Evolutionary conservation across 2,113 vertebrate genomes (phyloP).

Genomic region (Agapornis roseicollis): DNA sequence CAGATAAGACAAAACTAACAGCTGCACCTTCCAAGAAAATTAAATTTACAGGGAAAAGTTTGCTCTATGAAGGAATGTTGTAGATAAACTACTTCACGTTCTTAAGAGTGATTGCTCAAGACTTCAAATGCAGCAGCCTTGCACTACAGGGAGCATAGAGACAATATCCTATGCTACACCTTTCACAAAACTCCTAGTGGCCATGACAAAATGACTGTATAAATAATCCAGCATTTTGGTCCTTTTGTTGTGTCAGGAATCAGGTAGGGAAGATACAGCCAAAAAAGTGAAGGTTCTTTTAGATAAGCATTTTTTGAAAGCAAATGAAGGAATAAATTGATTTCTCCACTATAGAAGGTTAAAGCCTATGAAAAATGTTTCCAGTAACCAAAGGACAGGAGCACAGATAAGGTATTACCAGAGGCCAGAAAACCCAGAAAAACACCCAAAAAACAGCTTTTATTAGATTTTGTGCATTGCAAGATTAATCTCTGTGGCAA

Average conservation of each 20-base stretch:
- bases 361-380: not conserved
- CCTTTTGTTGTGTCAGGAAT: not conserved
- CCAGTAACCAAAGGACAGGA: not conserved
- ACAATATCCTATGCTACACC: not conserved
- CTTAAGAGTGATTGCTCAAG: not conserved
- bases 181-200: not conserved
- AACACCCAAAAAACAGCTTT: constrained; percentile 9
- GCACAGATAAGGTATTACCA: not conserved
- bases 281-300: not conserved
- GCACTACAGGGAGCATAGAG: not conserved
- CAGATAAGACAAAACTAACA: not conserved
- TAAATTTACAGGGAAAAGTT: not conserved
- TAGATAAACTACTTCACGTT: not conserved
- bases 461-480: constrained; percentile 35
- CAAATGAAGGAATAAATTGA: not conserved
- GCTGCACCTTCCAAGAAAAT: not conserved
- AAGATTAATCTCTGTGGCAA: not conserved
- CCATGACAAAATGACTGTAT: not conserved
- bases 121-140: not conserved
- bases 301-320: not conserved
- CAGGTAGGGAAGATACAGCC: not conserved
- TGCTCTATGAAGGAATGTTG: not conserved
- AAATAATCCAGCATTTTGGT: not conserved
- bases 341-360: not conserved
- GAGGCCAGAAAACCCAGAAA: not conserved